Evolutionary conservation across 2,113 vertebrate genomes (phyloP).

Genomic region (Rhipidura dahli): DNA sequence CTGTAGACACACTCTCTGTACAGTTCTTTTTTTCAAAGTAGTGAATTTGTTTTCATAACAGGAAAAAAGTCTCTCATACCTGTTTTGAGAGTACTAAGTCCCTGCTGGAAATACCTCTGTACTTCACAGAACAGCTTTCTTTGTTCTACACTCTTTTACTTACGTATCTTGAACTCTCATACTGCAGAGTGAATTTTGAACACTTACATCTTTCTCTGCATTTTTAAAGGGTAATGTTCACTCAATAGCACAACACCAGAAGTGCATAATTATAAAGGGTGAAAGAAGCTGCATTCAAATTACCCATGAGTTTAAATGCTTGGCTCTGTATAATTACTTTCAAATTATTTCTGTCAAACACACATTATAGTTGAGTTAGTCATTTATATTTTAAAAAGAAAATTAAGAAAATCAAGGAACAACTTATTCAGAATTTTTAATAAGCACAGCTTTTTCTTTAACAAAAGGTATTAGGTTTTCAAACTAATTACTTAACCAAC

Average conservation of each 20-base stretch:
- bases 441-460: not conserved
- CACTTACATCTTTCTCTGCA: not conserved
- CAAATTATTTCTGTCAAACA: constrained; percentile 65
- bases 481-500: not conserved
- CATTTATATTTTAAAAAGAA: constrained; percentile 31
- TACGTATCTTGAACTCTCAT: not conserved
- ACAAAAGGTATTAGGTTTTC: not conserved
- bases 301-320: constrained; percentile 55
- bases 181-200: constrained; percentile 13
- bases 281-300: constrained; percentile 61
- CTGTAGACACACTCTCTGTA: not conserved
- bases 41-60: not conserved
- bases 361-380: constrained; percentile 33
- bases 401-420: constrained; percentile 21
- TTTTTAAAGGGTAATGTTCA: constrained; percentile 22
- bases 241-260: constrained; percentile 9
- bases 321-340: constrained; percentile 52
- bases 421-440: constrained; percentile 26
- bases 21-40: not conserved
- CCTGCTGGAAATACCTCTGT: not conserved
- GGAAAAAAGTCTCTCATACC: not conserved
- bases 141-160: not conserved
- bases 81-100: not conserved
- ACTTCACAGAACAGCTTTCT: not conserved
- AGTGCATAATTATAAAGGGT: constrained; percentile 43